phyloP scores from a whole-genome alignment of 1,140 invertebrate genomes.

The Drosophila ohnishii region DNA sequence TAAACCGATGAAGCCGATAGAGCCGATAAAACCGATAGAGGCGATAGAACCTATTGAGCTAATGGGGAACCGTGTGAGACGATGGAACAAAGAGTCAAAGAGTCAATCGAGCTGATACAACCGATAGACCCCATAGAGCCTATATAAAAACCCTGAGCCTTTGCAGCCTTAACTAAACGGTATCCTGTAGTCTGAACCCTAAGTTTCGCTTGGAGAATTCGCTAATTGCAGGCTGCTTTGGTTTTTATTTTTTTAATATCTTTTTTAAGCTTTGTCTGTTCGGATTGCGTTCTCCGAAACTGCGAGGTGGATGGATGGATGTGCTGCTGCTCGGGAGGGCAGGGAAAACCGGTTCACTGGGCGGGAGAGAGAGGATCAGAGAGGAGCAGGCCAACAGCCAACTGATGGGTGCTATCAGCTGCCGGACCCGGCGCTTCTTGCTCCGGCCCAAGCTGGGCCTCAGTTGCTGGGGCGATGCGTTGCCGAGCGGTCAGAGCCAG shows the following conservation, averaged over 20 bases:
- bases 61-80: too few relatives aligned
- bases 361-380: slow-evolving; percentile 7
- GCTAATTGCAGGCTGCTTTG: slow-evolving; percentile 25
- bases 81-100: background rate
- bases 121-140: background rate
- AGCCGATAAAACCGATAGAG: too few relatives aligned
- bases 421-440: slow-evolving; percentile 29
- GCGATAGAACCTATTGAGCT: too few relatives aligned
- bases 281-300: slow-evolving; percentile 7
- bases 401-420: slow-evolving; percentile 27
- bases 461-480: slow-evolving; percentile 34
- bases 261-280: slow-evolving; percentile 5
- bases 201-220: background rate
- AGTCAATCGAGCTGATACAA: background rate
- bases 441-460: slow-evolving; percentile 13
- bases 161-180: background rate
- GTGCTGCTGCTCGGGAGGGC: slow-evolving; percentile 2
- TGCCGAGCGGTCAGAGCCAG: slow-evolving; percentile 39
- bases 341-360: slow-evolving; percentile 27
- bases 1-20: background rate
- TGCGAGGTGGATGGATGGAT: slow-evolving; percentile 3
- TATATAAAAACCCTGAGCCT: background rate
- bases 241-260: background rate
- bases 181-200: slow-evolving; percentile 9
- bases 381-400: background rate